Base-by-base conservation (phyloP, 2,888 invertebrate species). In the Drosophila ustulata region DNA sequence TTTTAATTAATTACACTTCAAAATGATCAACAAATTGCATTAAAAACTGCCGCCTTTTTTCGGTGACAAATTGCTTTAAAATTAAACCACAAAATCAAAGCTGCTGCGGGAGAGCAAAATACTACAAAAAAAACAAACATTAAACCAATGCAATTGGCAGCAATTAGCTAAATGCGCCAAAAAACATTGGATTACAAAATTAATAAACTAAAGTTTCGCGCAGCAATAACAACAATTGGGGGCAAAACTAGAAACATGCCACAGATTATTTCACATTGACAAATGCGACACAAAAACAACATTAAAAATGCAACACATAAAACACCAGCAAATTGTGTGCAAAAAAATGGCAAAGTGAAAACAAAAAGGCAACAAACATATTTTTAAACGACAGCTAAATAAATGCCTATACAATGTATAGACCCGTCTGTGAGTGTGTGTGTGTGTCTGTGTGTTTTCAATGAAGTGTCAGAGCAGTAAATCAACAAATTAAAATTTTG, bases 181-280 rank as follows among this genome's bases (percentile, higher is more conserved):
- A 70, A 75, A 73, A 79, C 65, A 68, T 68, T 68, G 81, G 71
- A 86, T 88, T 86, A 88, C 84, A 75, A 88, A 88, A 86, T 83
- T 82, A 88, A 82, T 82, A 80, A 86, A 82, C 67, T 85, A 57
- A 64, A 64, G 58, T 75, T 55, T 41, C 4, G 11, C 39, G 13
- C 13, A 7, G 39, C 39, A 39, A 56, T n/a, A 49, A 63, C 45
- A 68, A 53, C 49, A 64, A 47, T 37, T 9, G 34, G 13, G n/a
- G 37, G 49, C 46, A 41, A 70, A 70, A 66, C 71, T 69, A 66
- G 64, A 66, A 75, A 71, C 66, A 53, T 74, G 59, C 53, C 70
- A 62, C 80, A 75, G 81, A 85, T 77, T 71, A 86, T 82, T 73
- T 73, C 63, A 76, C 69, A 79, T 67, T 88, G 82, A 85, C 83